Percentiles rank a stretch among this genome's conserved stretches.
Conservation (phyloP, 1,140 invertebrate species). For the Amyelois transitella region DNA sequence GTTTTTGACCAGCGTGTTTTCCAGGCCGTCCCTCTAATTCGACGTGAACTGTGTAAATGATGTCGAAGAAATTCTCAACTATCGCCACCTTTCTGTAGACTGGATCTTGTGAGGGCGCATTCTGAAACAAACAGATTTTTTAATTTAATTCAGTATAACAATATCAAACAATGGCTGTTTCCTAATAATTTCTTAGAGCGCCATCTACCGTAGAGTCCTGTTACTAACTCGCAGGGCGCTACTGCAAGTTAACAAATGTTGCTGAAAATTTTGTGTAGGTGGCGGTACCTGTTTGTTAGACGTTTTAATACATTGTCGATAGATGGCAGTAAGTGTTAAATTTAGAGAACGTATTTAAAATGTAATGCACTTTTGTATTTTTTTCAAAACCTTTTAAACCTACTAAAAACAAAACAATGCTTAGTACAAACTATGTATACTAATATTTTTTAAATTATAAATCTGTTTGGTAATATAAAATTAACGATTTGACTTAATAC, state of each 20-base stretch:
- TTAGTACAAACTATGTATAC: too few relatives aligned
- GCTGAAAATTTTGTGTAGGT: neutral
- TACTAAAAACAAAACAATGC: too few relatives aligned
- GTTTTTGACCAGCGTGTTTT: constrained; percentile 96
- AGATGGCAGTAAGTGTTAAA: neutral
- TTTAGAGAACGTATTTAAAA: neutral
- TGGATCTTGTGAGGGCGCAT: constrained; percentile 75
- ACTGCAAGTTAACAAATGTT: neutral
- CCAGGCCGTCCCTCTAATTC: constrained; percentile 91
- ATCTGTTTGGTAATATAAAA: too few relatives aligned
- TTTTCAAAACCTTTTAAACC: too few relatives aligned
- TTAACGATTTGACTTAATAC: too few relatives aligned
- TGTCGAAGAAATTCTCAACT: constrained; percentile 97
- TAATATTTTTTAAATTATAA: too few relatives aligned
- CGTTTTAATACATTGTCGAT: neutral
- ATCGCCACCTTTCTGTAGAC: constrained; percentile 94
- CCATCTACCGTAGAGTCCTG: neutral
- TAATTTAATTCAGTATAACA: neutral
- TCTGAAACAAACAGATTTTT: constrained; percentile 61
- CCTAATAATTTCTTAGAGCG: neutral
- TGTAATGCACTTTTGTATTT: too few relatives aligned
- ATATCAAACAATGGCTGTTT: neutral
- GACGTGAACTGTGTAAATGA: constrained; percentile 96
- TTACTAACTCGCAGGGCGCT: neutral
- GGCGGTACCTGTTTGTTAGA: neutral